Evolutionary conservation across 1,140 invertebrate species (phyloP), one percentile per base, ranked within the genome.

Genomic region (Uloborus diversus): DNA sequence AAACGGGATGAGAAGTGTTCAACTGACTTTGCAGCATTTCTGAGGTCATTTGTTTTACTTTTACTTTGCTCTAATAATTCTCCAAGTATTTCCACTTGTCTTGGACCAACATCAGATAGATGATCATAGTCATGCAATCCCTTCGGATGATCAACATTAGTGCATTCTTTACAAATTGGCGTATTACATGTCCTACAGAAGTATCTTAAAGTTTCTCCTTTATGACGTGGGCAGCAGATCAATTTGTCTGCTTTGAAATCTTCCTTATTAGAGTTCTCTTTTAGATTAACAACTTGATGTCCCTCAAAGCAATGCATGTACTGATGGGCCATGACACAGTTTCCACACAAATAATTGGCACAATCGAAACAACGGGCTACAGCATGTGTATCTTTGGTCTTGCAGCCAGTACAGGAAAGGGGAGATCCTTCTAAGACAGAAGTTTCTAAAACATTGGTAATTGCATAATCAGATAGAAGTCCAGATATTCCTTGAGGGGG

Each of bases 241-340:
- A 92, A 89, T n/a, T 90, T 90, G 84, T 93, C 93, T 68, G 86
- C 84, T 9, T 30, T 35, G 9, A 47, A 47, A 13, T 56, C 25
- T 71, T 85, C 93, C 90, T 80, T 84, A 62, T 94, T 93, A 20
- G 88, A 89, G 82, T 96, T 89, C 79, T 91, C 92, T 42, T 93
- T 89, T 17, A 98, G 94, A 25, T 94, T 91, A 87, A 98, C 96
- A 51, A 96, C 96, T 25, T 94, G 92, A 87, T 99, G 97, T 32
- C 96, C 96, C 86, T 98, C 96, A 88, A 99, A 99, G 86, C 96
- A 98, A 86, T 98, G 96, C 96, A 99, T 99, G 86, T 94, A 98
- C 87, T 97, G 94, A 87, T 99, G 97, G 49, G 96, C 96, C 91
- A 96, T 97, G 82, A 96, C 95, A 90, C 97, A 99, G 85, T 97